A percentile compares a stretch with the other conserved stretches of the same genome.
These are phyloP conservation scores for Cephus pulcher DNA, from an alignment of 2,888 invertebrate genomes.

Conservation along the genomic window DNA sequence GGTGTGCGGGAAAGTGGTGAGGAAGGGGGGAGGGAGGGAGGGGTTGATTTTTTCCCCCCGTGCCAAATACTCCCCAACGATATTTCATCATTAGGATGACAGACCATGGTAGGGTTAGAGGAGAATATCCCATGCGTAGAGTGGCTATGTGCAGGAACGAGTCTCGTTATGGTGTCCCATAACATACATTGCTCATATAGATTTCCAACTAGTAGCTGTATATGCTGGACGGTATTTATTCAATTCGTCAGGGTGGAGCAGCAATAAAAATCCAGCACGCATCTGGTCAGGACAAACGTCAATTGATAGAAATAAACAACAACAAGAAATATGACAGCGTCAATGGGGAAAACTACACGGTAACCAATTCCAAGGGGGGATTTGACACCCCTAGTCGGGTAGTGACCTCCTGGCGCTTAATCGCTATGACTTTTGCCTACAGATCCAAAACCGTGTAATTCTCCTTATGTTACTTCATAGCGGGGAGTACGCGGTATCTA, in stretches of 20 bases:
- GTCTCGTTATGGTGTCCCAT: not conserved
- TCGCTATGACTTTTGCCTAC: not conserved
- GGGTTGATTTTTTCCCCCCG: slow-evolving; percentile 17
- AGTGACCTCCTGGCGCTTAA: not conserved
- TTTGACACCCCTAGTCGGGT: not conserved
- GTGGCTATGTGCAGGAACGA: not conserved
- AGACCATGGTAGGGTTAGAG: slow-evolving; percentile 57
- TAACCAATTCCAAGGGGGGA: not conserved
- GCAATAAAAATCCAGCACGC: not conserved
- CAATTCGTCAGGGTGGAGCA: not conserved
- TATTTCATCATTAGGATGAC: slow-evolving; percentile 66
- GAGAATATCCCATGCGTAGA: not conserved
- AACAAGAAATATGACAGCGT: not conserved
- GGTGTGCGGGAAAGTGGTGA: not conserved
- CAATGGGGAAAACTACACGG: not conserved
- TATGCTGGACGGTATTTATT: not conserved
- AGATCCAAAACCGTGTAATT: not conserved
- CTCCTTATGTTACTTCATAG: not conserved
- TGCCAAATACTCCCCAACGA: slow-evolving; percentile 45
- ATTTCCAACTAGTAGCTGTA: not conserved
- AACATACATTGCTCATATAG: not conserved
- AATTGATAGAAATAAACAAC: not conserved
- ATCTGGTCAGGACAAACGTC: not conserved
- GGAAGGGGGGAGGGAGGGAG: slow-evolving; percentile 10
- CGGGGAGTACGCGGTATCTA: not conserved